Evolutionary conservation across 2,797 vertebrate genomes (phyloP).

Genomic region (Takifugu ocellatus): DNA sequence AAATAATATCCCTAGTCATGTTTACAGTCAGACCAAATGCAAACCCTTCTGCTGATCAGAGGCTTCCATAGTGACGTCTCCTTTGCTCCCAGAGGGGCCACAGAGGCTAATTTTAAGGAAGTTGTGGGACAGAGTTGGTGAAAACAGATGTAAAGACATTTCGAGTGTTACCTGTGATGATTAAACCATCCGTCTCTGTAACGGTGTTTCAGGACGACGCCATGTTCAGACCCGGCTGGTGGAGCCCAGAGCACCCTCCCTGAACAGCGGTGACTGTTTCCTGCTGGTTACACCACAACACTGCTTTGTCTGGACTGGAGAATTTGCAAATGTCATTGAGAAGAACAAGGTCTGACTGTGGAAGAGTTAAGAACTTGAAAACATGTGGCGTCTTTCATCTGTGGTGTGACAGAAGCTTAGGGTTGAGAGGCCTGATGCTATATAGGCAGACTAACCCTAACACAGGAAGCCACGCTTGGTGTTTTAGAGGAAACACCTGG

Average conservation of each 20-base stretch:
- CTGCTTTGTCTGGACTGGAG: slow-evolving; percentile 94
- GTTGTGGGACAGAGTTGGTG: too few relatives aligned
- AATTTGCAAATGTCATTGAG: slow-evolving; percentile 98
- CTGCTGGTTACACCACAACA: slow-evolving; percentile 86
- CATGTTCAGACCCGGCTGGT: slow-evolving; percentile 96
- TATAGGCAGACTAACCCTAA: slow-evolving; percentile 18
- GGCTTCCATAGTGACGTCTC: too few relatives aligned
- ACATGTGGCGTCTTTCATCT: too few relatives aligned
- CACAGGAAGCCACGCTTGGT: slow-evolving; percentile 7
- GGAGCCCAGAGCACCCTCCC: slow-evolving; percentile 89
- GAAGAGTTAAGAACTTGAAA: too few relatives aligned
- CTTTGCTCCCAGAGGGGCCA: too few relatives aligned
- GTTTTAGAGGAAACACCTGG: neutral
- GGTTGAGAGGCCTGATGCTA: neutral
- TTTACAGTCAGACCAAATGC: too few relatives aligned
- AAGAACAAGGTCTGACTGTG: slow-evolving; percentile 85
- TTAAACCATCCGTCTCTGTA: too few relatives aligned
- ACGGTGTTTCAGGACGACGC: slow-evolving; percentile 80
- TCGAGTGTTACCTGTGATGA: too few relatives aligned
- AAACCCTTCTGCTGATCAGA: too few relatives aligned
- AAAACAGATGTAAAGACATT: too few relatives aligned
- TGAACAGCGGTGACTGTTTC: slow-evolving; percentile 97
- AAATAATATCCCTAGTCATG: too few relatives aligned
- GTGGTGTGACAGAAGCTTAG: neutral
- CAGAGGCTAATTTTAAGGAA: too few relatives aligned